Conservation (phyloP, 2,113 vertebrate genomes). For the Malurus melanocephalus region DNA sequence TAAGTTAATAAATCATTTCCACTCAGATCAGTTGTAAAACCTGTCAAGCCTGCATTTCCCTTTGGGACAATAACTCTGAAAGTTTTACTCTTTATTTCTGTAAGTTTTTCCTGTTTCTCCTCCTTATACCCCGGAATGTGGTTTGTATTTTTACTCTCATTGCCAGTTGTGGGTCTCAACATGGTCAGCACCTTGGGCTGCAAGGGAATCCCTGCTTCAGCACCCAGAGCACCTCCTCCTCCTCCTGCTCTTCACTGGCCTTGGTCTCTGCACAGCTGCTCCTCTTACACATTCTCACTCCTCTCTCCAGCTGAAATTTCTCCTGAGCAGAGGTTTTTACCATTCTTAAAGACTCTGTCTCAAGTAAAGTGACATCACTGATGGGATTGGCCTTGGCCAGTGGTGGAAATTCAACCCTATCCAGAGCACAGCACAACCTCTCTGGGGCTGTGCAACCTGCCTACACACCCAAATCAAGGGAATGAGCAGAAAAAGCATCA, state of each 20-base stretch:
- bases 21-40: slow-evolving; percentile 1
- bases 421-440: not conserved
- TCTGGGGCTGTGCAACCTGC: not conserved
- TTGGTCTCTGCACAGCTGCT: not conserved
- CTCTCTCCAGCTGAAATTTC: not conserved
- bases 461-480: not conserved
- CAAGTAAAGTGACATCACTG: no score
- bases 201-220: not conserved
- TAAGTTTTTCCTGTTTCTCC: not conserved
- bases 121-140: not conserved
- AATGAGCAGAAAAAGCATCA: not conserved
- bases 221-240: not conserved
- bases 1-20: slow-evolving; percentile 40
- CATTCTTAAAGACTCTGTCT: not conserved
- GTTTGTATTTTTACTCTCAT: not conserved
- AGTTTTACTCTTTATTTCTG: not conserved
- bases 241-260: not conserved
- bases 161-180: not conserved
- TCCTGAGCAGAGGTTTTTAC: not conserved
- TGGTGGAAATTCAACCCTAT: not conserved
- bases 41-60: slow-evolving; percentile 11
- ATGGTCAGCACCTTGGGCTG: accelerated
- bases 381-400: not conserved
- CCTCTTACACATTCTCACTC: not conserved
- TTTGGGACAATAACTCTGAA: not conserved